A percentile compares a stretch with the other conserved stretches of the same genome.
These are phyloP conservation scores for Orussus abietinus DNA, from an alignment of 1,140 invertebrate genomes.

Conservation along the genomic window DNA sequence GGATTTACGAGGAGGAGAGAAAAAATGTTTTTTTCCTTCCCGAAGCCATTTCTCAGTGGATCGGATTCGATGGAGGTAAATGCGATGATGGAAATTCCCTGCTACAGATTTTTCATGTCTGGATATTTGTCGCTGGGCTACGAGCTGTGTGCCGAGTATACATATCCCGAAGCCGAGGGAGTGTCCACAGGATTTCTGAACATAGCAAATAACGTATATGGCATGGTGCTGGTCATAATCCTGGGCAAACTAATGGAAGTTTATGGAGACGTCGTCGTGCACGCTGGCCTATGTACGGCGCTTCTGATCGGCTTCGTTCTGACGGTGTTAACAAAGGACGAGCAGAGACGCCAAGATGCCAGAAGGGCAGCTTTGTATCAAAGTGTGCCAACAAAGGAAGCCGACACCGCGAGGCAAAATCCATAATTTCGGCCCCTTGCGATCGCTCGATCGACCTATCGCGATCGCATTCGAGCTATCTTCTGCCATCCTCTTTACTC, in stretches of 20 bases:
- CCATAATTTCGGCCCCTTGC: too few relatives aligned
- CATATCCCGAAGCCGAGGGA: conserved; percentile 68
- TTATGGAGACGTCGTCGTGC: conserved; percentile 34
- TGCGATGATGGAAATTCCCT: not conserved
- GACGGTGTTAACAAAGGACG: conserved; percentile 57
- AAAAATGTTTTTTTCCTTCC: conserved; percentile 1
- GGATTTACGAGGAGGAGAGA: too few relatives aligned
- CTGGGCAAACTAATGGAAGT: conserved; percentile 29
- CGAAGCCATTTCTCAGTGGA: not conserved
- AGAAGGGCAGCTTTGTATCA: conserved; percentile 20
- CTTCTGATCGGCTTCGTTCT: conserved; percentile 54
- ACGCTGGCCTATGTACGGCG: conserved; percentile 44
- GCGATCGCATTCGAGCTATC: too few relatives aligned
- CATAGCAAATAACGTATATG: conserved; percentile 62
- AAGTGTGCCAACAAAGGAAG: not conserved
- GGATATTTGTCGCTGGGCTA: conserved; percentile 71
- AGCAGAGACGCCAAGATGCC: conserved; percentile 54
- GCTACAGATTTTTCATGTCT: conserved; percentile 66
- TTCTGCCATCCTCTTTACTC: too few relatives aligned
- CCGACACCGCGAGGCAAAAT: too few relatives aligned
- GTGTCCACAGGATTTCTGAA: conserved; percentile 66
- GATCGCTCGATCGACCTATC: too few relatives aligned
- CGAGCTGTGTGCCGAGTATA: conserved; percentile 72
- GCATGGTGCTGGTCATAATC: conserved; percentile 55
- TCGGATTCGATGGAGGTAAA: conserved; percentile 4